Evolutionary conservation across 2,113 vertebrate genomes (phyloP), one percentile per base, ranked within the genome.

Genomic region (Peromyscus californicus): DNA sequence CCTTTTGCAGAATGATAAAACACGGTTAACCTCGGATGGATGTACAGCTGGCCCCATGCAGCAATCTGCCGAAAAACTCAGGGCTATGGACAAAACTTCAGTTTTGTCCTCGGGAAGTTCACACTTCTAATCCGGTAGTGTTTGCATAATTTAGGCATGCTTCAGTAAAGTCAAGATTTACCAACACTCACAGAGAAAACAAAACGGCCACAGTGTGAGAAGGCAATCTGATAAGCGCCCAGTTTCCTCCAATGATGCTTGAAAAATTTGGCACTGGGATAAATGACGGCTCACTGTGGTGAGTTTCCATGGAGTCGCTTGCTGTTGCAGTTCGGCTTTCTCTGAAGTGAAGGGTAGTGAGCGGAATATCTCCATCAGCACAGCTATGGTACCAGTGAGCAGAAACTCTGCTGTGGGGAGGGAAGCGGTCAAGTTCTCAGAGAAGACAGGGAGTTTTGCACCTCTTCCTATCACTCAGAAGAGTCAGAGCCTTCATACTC

Each of bases 161-260:
- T 39, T 21, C 16, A 76, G 33, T 84, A 51, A 92, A 91, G 70
- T 79, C 33, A 90, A 93, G 51, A 93, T 91, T 84, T 72, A 78
- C 72, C n/a, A 72, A 80, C 86, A 94, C 31, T 90, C 93, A 48
- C 5, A 69, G 82, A 88, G 78, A 86, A 97, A 95, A 61, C 45
- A 83, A 83, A 57, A 82, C 61, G 61, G 61, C 39, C 45, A 72
- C 63, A 36, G 45, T n/a, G 33, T 10, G 29, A 89, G 82, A 91
- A 93, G 83, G 17, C 31, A 39, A 39, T 79, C 65, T 91, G 91
- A 7, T 78, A 83, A 93, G 48, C 59, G 51, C 74, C 91, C 61
- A n/a, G 0, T 96, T 92, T 95, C 31, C 61, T 94, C 45, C 70
- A 48, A 63, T 22, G 12, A 2, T 45, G 67, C 42, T 86, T n/a